phyloP scores from a whole-genome alignment of 1,140 invertebrate genomes.

The Elysia chlorotica region DNA sequence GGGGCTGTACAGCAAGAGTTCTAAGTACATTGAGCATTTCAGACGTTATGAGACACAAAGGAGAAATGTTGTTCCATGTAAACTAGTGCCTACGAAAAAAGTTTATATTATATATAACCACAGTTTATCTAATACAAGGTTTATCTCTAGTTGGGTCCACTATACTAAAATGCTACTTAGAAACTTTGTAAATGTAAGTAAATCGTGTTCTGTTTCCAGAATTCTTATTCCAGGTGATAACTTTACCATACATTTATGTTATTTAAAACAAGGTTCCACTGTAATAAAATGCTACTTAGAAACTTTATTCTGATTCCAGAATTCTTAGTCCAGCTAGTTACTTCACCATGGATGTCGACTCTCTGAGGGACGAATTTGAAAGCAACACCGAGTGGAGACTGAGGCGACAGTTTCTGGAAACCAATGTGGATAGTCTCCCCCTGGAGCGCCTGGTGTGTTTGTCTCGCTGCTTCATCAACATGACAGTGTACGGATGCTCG shows the following conservation, averaged over 20 bases:
- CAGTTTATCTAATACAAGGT: too few species aligned
- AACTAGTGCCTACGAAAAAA: too few species aligned
- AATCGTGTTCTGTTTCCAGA: background rate
- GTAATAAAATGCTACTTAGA: background rate
- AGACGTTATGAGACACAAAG: too few species aligned
- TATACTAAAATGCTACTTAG: too few species aligned
- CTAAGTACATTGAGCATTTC: too few species aligned
- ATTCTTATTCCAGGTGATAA: background rate
- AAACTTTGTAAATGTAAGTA: background rate
- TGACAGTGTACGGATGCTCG: constrained; percentile 82
- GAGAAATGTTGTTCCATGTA: too few species aligned
- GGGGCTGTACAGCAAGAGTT: too few species aligned
- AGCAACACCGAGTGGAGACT: constrained; percentile 84
- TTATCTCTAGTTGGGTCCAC: too few species aligned
- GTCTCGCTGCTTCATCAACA: constrained; percentile 81
- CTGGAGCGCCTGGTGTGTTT: constrained; percentile 76
- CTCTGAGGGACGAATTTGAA: constrained; percentile 63
- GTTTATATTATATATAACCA: too few species aligned
- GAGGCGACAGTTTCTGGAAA: constrained; percentile 74
- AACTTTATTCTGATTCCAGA: background rate
- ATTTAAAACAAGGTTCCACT: background rate
- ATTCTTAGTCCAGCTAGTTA: too few species aligned
- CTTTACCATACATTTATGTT: background rate
- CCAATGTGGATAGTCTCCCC: constrained; percentile 74
- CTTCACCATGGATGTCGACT: too few species aligned